Conservation (phyloP, 2,888 invertebrate species). For the Ophioninae sp. region DNA sequence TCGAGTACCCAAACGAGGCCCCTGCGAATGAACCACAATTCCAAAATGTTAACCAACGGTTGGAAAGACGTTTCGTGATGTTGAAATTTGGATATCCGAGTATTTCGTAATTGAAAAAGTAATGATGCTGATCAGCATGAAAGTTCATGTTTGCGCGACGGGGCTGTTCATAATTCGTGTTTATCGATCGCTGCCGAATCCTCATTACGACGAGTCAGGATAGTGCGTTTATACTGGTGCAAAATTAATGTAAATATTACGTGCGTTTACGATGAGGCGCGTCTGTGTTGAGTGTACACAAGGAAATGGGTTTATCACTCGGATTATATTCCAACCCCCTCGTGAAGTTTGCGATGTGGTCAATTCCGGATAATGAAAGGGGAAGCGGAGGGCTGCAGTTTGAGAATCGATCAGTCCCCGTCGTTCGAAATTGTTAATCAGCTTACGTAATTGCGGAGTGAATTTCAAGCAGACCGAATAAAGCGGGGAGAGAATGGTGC, state of each 20-base stretch:
- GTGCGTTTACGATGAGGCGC: slow-evolving; percentile 33
- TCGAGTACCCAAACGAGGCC: too few relatives aligned
- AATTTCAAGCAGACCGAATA: neutral
- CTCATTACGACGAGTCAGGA: neutral
- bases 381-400: neutral
- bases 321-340: slow-evolving; percentile 62
- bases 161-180: neutral
- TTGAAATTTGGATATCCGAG: too few relatives aligned
- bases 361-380: slow-evolving; percentile 45
- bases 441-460: slow-evolving; percentile 2
- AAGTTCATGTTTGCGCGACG: neutral
- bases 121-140: neutral
- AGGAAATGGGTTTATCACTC: slow-evolving; percentile 63
- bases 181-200: neutral
- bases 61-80: too few relatives aligned
- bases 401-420: slow-evolving; percentile 1
- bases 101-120: too few relatives aligned
- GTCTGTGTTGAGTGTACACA: slow-evolving; percentile 21
- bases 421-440: neutral
- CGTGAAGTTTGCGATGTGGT: slow-evolving; percentile 27
- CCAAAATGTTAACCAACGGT: too few relatives aligned
- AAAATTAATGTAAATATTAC: slow-evolving; percentile 62
- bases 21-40: too few relatives aligned
- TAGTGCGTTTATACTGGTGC: neutral
- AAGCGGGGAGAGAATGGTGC: neutral